A percentile compares a stretch with the other conserved stretches of the same genome.
Evolutionary conservation across 1,140 invertebrate genomes (phyloP).

Genomic region (Ostrea edulis): DNA sequence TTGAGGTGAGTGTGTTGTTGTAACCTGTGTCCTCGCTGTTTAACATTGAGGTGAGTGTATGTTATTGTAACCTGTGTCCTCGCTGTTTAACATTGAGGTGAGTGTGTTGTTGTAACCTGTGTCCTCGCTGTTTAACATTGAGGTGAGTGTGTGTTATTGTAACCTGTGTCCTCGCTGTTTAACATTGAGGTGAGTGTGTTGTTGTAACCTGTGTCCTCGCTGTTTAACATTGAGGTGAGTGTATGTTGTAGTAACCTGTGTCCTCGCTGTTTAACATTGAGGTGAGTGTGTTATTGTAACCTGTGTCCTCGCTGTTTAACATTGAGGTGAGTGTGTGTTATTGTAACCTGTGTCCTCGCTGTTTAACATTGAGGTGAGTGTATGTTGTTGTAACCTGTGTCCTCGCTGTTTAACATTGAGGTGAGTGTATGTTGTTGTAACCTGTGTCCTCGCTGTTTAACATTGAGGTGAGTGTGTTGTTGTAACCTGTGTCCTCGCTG

Average conservation of each 20-base stretch:
- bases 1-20: constrained; percentile 81
- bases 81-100: constrained; percentile 89
- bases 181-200: constrained; percentile 83
- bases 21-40: constrained; percentile 96
- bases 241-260: constrained; percentile 86
- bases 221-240: constrained; percentile 88
- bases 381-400: constrained; percentile 87
- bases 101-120: constrained; percentile 86
- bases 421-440: constrained; percentile 81
- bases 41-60: constrained; percentile 83
- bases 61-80: constrained; percentile 89
- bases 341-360: constrained; percentile 92
- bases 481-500: constrained; percentile 92
- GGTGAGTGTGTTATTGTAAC: constrained; percentile 83
- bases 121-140: constrained; percentile 90
- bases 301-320: constrained; percentile 93
- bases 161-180: constrained; percentile 96
- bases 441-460: constrained; percentile 95
- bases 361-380: constrained; percentile 87
- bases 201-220: constrained; percentile 91
- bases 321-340: constrained; percentile 82
- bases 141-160: constrained; percentile 79
- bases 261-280: constrained; percentile 90
- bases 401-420: constrained; percentile 89
- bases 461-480: constrained; percentile 82